Evolutionary conservation across 1,140 invertebrate genomes (phyloP), one percentile per base, ranked within the genome.

Genomic region (Halyomorpha halys): DNA sequence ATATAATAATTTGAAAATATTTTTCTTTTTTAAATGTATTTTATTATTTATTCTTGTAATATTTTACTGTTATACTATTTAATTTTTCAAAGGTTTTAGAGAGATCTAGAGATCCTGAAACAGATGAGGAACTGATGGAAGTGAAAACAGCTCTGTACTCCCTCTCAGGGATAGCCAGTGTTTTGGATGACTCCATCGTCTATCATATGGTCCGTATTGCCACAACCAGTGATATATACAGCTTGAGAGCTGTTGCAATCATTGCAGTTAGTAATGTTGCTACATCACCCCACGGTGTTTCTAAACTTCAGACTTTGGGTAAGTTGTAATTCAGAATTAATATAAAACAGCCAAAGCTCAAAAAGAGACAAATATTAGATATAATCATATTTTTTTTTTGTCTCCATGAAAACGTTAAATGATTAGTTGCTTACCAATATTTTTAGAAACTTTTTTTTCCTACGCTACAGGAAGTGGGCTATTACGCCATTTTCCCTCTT

Each of bases 141-240:
- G 73, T 95, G 16, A 98, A 98, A 74, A 82, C 91, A 21, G 88
- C 92, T 0, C 73, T 98, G 0, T 98, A 94, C 94, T 86, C 87
- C 11, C 74, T 94, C 9, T 64, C 62, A 1, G 66, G 66, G 13
- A 64, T 67, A 3, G 62, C 62, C 23, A 56, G 39, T n/a, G 44
- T 61, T 8, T 19, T 67, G 51, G 66, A 64, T 18, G 45, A 19
- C 34, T 56, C 54, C 34, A 25, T 67, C 1, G 45, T 67, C 16
- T 34, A 54, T 13, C 44, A 78, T 47, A 78, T 91, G 47, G 80
- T 86, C 0, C 75, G 81, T 23, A 76, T 96, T 59, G 91, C 87
- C 0, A 84, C 87, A 70, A 81, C 82, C 56, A 86, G 86, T 74
- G 81, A 83, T 13, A 86, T 94, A 39, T 93, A 94, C 73, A 89